phyloP scores from a whole-genome alignment of 2,113 vertebrate genomes.

The Ibidorhyncha struthersii region DNA sequence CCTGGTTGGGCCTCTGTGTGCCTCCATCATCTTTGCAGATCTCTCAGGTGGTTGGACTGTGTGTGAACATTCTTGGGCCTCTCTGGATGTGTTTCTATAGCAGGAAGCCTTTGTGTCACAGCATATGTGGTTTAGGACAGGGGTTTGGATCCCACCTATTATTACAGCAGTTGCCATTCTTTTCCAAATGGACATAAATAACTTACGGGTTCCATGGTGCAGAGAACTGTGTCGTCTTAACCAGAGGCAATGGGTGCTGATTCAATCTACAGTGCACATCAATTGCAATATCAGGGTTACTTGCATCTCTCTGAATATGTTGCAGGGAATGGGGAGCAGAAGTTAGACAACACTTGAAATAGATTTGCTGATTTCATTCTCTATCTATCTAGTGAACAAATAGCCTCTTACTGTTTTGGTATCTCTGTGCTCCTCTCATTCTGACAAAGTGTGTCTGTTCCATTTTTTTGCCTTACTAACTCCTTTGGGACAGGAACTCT shows the following conservation, averaged over 20 bases:
- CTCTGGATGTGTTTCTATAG: background rate
- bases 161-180: background rate
- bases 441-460: background rate
- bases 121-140: fast-evolving
- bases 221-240: background rate
- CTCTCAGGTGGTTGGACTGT: background rate
- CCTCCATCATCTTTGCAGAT: background rate
- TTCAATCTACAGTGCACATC: background rate
- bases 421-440: background rate
- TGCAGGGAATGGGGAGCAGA: background rate
- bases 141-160: background rate
- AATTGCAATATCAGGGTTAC: background rate
- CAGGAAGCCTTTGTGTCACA: background rate
- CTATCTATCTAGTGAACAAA: background rate
- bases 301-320: background rate
- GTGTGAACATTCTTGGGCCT: background rate
- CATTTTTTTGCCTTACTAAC: background rate
- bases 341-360: background rate
- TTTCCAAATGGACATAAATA: background rate
- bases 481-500: background rate
- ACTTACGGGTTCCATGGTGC: background rate
- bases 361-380: background rate
- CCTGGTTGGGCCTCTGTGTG: background rate
- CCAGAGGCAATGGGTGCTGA: background rate
- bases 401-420: background rate